Evolutionary conservation across 2,113 vertebrate species (phyloP).

Genomic region (Anser brachyrhynchus): DNA sequence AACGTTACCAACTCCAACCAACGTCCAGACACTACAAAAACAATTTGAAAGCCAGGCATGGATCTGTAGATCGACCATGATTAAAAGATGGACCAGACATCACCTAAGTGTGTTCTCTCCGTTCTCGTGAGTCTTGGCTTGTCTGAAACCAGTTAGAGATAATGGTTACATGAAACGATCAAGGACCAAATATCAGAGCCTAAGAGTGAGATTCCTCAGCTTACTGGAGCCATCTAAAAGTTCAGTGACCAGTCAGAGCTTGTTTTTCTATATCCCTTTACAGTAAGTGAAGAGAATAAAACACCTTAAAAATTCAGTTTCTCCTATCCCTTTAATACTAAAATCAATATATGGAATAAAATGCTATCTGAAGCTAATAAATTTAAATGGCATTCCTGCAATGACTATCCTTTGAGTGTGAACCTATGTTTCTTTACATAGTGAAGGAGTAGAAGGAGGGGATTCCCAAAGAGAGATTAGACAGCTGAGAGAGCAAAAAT

Average conservation of each 20-base stretch:
- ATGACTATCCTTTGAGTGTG: not conserved
- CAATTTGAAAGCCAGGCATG: not conserved
- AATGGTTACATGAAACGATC: not conserved
- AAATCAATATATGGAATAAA: not conserved
- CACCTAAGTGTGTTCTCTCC: not conserved
- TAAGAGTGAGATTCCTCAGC: not conserved
- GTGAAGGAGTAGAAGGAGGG: not conserved
- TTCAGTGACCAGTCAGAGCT: not conserved
- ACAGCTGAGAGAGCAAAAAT: not conserved
- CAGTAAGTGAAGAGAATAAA: not conserved
- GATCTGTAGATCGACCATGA: not conserved
- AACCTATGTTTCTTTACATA: not conserved
- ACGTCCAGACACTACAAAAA: not conserved
- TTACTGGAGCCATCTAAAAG: not conserved
- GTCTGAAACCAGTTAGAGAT: not conserved
- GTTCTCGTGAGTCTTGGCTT: not conserved
- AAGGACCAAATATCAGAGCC: not conserved
- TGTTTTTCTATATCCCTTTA: rapidly evolving
- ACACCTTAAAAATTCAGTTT: not conserved
- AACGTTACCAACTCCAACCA: not conserved
- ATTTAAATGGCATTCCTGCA: not conserved
- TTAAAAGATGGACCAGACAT: not conserved
- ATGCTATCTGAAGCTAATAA: not conserved
- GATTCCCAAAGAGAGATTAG: not conserved
- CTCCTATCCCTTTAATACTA: not conserved